Evolutionary conservation across 2,888 invertebrate genomes (phyloP), one percentile per base, ranked within the genome.

Genomic region (Oligia strigilis): DNA sequence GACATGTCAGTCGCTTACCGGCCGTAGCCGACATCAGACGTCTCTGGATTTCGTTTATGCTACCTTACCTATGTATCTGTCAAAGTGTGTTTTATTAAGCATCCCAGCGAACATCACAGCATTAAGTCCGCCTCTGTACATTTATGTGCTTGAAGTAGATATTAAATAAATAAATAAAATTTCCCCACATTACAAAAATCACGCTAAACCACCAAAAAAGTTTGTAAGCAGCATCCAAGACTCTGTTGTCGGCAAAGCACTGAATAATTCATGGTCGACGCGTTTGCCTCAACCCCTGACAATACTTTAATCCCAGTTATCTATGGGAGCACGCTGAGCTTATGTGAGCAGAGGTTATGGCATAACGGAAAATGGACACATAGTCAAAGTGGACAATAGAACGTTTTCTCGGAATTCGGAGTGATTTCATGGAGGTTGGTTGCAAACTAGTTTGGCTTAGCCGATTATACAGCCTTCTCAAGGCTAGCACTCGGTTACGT

Each of bases 271-370:
- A 89, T 80, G 58, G 67, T 72, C 5, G 43, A 75, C 58, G 77
- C 75, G 19, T 80, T 75, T 67, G 73, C 72, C 62, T 80, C 66
- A 66, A 58, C 66, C 55, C 69, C 46, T 69, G 65, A 82, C 87
- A 89, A 90, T 89, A 90, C 89, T 84, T 81, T 85, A 90, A 89
- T 90, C 83, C 71, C 70, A 6, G 81, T 77, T 87, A 90, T 89
- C 90, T 89, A 43, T 69, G 77, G 72, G 64, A 66, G 77, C 89
- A 83, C 74, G 71, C 78, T 49, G 29, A 73, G 77, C 77, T 78
- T 79, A 72, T 69, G 69, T 62, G 70, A 67, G 77, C 73, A 74
- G 67, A 78, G 72, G 67, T 77, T 72, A 76, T 66, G 74, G 19
- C 64, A 73, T 74, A 73, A 55, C 55, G 52, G 75, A 64, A 29